Evolutionary conservation across 2,113 vertebrate species (phyloP), one percentile per base, ranked within the genome.

Genomic region (Elephas maximus): DNA sequence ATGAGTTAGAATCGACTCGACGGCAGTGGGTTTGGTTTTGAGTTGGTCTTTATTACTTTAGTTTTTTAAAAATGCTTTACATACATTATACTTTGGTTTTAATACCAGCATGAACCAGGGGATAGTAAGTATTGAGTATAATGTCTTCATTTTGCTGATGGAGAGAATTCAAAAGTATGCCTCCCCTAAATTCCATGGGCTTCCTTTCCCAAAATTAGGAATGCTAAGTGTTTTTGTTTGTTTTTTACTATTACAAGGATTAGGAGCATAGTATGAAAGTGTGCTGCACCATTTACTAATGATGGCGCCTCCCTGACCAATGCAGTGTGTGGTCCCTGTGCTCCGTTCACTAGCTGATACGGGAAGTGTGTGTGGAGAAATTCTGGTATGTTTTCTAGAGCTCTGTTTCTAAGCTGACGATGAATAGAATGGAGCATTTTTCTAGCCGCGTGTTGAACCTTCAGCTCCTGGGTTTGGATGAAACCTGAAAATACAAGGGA

Each of bases 401-500:
- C 26, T 90, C 10, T 93, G 57, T 79, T 97, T 84, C 57, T 78
- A 73, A 77, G 82, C 23, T 88, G 51, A 88, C 9, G 57, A 20
- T 87, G 48, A 90, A 93, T 90, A 88, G 84, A 71, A 77, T 65
- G 41, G 81, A 37, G 88, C 90, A 17, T 93, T 93, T 97, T 86
- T 78, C 88, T 83, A 24, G 48, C 20, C 92, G 44, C 53, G 87
- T 88, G 90, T 90, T 96, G 88, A 96, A 88, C 62, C 45, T 44
- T 90, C 37, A 79, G 74, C 84, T 92, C 71, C 62, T 86, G 77
- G 44, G 5, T 94, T 51, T 88, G 17, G 48, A 74, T 57, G 41
- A 95, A 98, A 96, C 63, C 77, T 93, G 77, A 97, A 95, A 95
- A 88, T 88, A 86, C 17, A 90, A 94, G 76, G 4, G 44, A 95